Conservation (phyloP, 2,797 vertebrate genomes). For the Protosalanx chinensis region DNA sequence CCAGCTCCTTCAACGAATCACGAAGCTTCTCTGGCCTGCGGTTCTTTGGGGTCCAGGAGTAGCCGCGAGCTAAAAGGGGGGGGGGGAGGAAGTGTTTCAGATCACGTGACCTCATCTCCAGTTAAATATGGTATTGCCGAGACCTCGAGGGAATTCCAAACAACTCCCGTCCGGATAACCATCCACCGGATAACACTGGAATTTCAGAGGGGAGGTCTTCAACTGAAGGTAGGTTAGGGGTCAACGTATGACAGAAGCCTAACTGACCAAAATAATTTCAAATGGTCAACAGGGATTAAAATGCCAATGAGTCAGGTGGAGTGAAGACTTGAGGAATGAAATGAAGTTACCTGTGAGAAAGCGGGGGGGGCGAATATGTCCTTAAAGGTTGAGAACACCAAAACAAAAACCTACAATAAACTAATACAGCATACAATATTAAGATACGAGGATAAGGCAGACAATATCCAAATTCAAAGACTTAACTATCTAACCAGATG, state of each 20-base stretch:
- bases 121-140: not conserved
- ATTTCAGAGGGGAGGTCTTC: conserved; percentile 22
- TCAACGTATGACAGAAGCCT: conserved; percentile 37
- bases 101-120: conserved; percentile 3
- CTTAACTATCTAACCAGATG: too few species aligned
- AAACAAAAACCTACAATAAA: too few species aligned
- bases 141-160: conserved; percentile 34
- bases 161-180: conserved; percentile 33
- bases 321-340: conserved; percentile 3
- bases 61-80: conserved; percentile 79
- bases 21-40: conserved; percentile 87
- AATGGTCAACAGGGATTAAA: conserved; percentile 20
- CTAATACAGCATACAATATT: too few species aligned
- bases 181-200: conserved; percentile 12
- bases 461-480: too few species aligned
- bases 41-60: conserved; percentile 87
- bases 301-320: conserved; percentile 25
- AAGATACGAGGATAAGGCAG: too few species aligned
- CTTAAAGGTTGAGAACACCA: too few species aligned
- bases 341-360: not conserved
- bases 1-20: conserved; percentile 88
- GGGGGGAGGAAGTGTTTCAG: conserved; percentile 16
- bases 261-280: conserved; percentile 30
- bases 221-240: conserved; percentile 24
- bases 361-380: too few species aligned